These are phyloP conservation scores for Danaus melanippus DNA, from an alignment of 1,140 invertebrate species.

Conservation along the genomic window DNA sequence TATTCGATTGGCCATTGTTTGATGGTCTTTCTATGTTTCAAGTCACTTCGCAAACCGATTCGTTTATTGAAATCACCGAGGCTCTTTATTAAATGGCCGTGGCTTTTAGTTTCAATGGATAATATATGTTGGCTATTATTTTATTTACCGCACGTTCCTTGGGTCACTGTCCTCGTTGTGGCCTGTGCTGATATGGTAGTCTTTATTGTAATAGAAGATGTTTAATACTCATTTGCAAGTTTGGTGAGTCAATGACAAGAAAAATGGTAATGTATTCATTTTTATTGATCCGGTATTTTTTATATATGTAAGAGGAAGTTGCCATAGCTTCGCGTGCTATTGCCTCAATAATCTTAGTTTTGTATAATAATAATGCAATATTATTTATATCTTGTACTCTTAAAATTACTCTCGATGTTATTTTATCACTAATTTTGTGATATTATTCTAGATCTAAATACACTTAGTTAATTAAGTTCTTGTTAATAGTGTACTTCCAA, in stretches of 20 bases:
- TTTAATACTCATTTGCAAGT: slow-evolving; percentile 49
- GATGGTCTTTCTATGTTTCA: slow-evolving; percentile 24
- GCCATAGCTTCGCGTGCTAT: slow-evolving; percentile 10
- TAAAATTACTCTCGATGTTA: too few species aligned
- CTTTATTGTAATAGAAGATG: slow-evolving; percentile 36
- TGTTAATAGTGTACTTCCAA: too few species aligned
- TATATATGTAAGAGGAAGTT: slow-evolving; percentile 10
- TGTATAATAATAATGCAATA: too few species aligned
- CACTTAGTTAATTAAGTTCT: too few species aligned
- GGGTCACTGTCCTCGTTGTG: slow-evolving; percentile 45
- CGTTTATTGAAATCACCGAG: slow-evolving; percentile 2
- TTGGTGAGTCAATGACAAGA: slow-evolving; percentile 16
- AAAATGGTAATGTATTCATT: slow-evolving; percentile 21
- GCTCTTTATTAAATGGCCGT: slow-evolving; percentile 22
- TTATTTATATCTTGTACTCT: too few species aligned
- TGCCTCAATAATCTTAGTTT: neutral
- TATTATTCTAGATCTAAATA: slow-evolving; percentile 2
- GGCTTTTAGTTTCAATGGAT: slow-evolving; percentile 40
- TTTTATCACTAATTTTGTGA: slow-evolving; percentile 1
- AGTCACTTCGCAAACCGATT: slow-evolving; percentile 1
- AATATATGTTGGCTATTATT: slow-evolving; percentile 18
- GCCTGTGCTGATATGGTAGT: slow-evolving; percentile 38
- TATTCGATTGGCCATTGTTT: slow-evolving; percentile 26
- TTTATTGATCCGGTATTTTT: slow-evolving; percentile 33
- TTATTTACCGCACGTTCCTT: slow-evolving; percentile 48